Conservation (phyloP, 2,797 vertebrate genomes). For the Schizothorax lantsangensis region DNA sequence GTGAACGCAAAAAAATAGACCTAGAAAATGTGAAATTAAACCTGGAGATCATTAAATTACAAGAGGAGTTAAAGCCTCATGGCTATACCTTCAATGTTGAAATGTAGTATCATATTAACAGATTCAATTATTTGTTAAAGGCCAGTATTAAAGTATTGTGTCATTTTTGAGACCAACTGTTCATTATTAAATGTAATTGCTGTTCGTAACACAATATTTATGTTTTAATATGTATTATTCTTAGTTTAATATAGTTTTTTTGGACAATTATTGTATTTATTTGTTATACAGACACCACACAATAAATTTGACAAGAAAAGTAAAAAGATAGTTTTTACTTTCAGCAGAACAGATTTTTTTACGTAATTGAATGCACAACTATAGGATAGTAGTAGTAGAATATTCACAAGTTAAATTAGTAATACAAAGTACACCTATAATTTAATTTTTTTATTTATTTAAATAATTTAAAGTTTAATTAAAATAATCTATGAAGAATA, state of each 20-base stretch:
- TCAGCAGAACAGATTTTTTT: not conserved
- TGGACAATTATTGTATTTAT: no score
- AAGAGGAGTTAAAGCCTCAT: not conserved
- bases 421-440: not conserved
- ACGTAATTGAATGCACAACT: not conserved
- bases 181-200: not conserved
- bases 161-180: not conserved
- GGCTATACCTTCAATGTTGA: no score
- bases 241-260: no score
- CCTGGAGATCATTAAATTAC: not conserved
- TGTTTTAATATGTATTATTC: no score
- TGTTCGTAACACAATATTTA: not conserved
- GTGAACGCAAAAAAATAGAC: not conserved
- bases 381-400: not conserved
- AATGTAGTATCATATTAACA: no score
- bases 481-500: not conserved
- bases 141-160: no score
- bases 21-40: not conserved
- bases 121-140: no score
- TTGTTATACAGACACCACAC: not conserved
- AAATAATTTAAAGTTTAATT: not conserved
- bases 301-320: no score
- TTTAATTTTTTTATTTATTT: not conserved
- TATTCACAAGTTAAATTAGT: not conserved
- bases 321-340: not conserved